phyloP scores from a whole-genome alignment of 2,888 invertebrate genomes.

The Zootermopsis nevadensis region DNA sequence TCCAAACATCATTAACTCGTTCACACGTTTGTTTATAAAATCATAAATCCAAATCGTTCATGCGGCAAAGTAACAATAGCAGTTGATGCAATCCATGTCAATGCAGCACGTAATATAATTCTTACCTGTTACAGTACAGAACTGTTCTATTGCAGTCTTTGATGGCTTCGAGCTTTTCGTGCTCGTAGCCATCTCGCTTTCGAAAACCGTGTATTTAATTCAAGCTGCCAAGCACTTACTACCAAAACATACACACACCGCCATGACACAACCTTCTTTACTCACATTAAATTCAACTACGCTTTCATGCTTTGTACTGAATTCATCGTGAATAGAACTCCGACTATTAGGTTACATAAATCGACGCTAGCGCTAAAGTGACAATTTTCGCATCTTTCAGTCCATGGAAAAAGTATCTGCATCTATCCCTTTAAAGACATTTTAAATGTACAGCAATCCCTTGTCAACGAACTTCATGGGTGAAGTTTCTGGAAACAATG shows the following conservation, averaged over 20 bases:
- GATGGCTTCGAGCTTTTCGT: background rate
- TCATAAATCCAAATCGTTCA: background rate
- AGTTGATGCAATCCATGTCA: background rate
- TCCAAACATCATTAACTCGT: background rate
- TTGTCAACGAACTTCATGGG: too few species aligned
- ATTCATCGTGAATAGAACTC: too few species aligned
- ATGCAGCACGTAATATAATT: background rate
- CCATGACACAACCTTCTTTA: background rate
- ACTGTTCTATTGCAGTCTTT: background rate
- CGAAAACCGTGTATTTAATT: background rate
- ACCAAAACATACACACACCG: background rate
- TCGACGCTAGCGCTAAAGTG: too few species aligned
- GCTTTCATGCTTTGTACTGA: too few species aligned
- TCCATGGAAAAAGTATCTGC: too few species aligned
- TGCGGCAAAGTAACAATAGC: too few species aligned
- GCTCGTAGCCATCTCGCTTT: background rate
- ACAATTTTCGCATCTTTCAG: too few species aligned
- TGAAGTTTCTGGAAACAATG: too few species aligned
- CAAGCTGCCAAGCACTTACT: background rate
- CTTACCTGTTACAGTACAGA: background rate
- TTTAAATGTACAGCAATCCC: too few species aligned
- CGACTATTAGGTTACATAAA: too few species aligned
- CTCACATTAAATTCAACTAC: too few species aligned
- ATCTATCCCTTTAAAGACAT: too few species aligned
- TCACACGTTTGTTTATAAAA: background rate